Base-by-base conservation (phyloP, 1,140 invertebrate species). In the Drosophila cardini region DNA sequence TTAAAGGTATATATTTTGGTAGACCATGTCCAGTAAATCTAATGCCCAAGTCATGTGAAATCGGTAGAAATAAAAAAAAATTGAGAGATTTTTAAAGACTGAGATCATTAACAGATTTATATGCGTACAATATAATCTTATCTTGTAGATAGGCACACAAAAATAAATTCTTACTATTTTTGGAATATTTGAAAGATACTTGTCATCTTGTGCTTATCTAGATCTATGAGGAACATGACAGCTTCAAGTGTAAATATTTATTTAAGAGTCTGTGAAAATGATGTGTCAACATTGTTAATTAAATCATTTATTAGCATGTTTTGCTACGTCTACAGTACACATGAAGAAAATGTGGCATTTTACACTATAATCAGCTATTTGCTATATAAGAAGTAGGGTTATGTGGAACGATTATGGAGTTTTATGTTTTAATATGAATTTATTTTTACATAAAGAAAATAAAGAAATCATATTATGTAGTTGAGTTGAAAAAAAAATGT, bases 231-330 rank as follows among this genome's bases (percentile, higher is more conserved):
- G 8, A 10, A 38, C 36, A 38, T 11, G 9, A 11, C 36, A 38
- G 11, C 36, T 1, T 40, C 4, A 6, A 45, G 16, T 16, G 18
- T 18, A 53, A 70, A 70, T 70, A 70, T 70, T 70, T 62, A 21
- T 11, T 13, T 43, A 45, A 9, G 26, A 34, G 67, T 62, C 57
- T 53, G 48, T 16, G n/a, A 30, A 53, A 38, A 55, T 40, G 10
- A 40, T 40, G 38, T 13, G 38, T 40, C 5, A 45, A 55, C 48
- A 64, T 6, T 43, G 34, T 8, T 36, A 53, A 53, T 53, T 60
- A 62, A 61, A 69, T 43, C 21, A 60, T 30, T 21, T 30, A 60
- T 68, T n/a, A 13, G 15, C 8, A 43, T 45, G 30, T 11, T 53
- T 11, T 13, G n/a, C n/a, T 4, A 2, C 21, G 0, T 26, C 21